A percentile compares a stretch with the other conserved stretches of the same genome.
Evolutionary conservation across 2,797 vertebrate species (phyloP).

Genomic region (Orestias chungarensis): DNA sequence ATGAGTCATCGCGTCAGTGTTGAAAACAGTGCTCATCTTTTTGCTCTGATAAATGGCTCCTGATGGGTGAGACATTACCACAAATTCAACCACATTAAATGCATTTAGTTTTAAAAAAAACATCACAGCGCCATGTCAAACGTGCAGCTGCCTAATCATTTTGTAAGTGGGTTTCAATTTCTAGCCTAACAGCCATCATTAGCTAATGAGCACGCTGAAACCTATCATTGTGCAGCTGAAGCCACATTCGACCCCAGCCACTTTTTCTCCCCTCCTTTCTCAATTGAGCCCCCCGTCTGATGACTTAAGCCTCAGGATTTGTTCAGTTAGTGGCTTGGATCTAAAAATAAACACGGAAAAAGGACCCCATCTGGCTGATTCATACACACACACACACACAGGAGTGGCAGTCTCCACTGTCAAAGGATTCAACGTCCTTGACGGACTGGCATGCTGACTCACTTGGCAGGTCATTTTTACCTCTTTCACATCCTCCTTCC

Average conservation of each 20-base stretch:
- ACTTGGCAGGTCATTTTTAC: constrained; percentile 36
- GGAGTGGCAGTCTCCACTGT: constrained; percentile 45
- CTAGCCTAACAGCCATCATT: constrained; percentile 48
- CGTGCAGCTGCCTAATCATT: constrained; percentile 25
- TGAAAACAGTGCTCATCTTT: constrained; percentile 8
- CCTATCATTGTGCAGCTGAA: constrained; percentile 44
- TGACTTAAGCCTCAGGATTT: constrained; percentile 57
- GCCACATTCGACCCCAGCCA: constrained; percentile 17
- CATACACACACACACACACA: constrained; percentile 22
- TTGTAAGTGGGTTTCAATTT: constrained; percentile 51
- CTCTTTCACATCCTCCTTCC: constrained; percentile 14
- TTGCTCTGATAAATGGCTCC: constrained; percentile 15
- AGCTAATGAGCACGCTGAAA: constrained; percentile 57
- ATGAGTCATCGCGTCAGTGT: constrained; percentile 24
- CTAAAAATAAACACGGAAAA: constrained; percentile 74
- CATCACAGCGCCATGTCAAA: constrained; percentile 18
- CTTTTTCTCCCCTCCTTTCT: constrained; percentile 26
- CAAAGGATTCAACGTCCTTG: constrained; percentile 63
- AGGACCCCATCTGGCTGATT: constrained; percentile 34
- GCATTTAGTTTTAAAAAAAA: constrained; percentile 11
- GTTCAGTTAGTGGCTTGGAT: constrained; percentile 35
- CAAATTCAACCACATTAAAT: constrained; percentile 9
- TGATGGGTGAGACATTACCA: constrained; percentile 11
- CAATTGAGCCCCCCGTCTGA: constrained; percentile 47
- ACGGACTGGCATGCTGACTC: constrained; percentile 50